phyloP scores from a whole-genome alignment of 2,888 invertebrate species.

The Epistrophella euchroma region DNA sequence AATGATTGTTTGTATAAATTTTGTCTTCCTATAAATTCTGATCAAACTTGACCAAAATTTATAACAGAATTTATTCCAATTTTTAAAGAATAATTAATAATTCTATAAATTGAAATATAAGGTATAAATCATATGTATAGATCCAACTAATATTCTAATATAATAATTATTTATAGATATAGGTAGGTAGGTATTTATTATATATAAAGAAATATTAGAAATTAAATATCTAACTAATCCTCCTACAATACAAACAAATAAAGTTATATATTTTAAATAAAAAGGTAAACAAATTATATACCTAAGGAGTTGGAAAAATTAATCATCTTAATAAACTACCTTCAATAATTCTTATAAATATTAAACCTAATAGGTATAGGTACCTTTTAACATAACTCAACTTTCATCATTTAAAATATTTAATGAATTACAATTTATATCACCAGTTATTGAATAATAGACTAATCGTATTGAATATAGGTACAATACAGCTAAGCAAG shows the following conservation, averaged over 20 bases:
- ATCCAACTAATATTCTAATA: conserved; percentile 81
- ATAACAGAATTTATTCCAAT: conserved; percentile 82
- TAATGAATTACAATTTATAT: conserved; percentile 84
- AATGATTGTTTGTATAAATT: conserved; percentile 83
- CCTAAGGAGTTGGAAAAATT: conserved; percentile 85
- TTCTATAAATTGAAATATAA: conserved; percentile 84
- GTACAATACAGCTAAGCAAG: conserved; percentile 86
- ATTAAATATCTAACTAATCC: conserved; percentile 83
- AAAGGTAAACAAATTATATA: conserved; percentile 85
- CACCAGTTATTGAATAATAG: conserved; percentile 85
- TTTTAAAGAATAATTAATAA: conserved; percentile 83
- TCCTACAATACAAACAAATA: conserved; percentile 84
- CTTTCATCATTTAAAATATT: conserved; percentile 85
- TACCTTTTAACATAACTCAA: conserved; percentile 84
- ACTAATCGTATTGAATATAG: conserved; percentile 86
- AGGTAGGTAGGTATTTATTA: conserved; percentile 83
- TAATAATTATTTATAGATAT: conserved; percentile 83
- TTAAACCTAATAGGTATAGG: conserved; percentile 80
- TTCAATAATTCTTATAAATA: conserved; percentile 83
- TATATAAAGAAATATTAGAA: conserved; percentile 84
- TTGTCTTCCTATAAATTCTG: conserved; percentile 84
- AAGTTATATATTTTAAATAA: conserved; percentile 85
- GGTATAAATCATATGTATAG: conserved; percentile 86
- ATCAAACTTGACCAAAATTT: conserved; percentile 85
- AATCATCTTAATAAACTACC: conserved; percentile 85